Conservation (phyloP, 2,113 vertebrate species). For the Copsychus sechellarum region DNA sequence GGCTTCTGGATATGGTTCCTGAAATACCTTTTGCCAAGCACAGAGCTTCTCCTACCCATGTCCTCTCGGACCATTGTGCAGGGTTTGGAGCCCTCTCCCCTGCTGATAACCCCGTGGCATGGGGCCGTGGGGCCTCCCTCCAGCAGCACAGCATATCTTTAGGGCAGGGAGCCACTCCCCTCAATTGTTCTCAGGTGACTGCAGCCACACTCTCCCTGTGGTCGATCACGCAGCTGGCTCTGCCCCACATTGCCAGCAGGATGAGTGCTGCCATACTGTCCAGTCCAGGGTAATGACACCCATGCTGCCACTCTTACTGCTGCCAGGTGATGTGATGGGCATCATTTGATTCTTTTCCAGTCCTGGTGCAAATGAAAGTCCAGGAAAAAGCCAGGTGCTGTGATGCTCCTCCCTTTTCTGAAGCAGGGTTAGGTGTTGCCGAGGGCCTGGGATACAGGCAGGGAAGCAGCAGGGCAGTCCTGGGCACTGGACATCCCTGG, state of each 20-base stretch:
- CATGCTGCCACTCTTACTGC: not conserved
- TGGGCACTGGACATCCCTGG: accelerated
- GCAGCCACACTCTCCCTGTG: not conserved
- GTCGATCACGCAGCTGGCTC: not conserved
- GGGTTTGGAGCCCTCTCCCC: not conserved
- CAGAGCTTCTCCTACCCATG: not conserved
- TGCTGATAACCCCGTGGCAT: accelerated
- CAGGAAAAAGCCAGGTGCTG: not conserved
- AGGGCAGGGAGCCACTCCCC: not conserved
- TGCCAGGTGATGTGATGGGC: not conserved
- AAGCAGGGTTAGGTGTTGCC: not conserved
- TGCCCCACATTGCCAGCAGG: not conserved
- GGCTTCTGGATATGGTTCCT: not conserved
- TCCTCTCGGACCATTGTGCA: accelerated
- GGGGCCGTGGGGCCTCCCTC: not conserved
- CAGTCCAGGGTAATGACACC: not conserved
- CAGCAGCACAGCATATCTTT: not conserved
- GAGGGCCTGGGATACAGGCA: not conserved
- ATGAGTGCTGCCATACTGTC: not conserved
- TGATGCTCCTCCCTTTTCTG: not conserved
- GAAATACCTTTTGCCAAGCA: not conserved
- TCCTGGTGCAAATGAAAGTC: not conserved
- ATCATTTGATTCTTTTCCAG: not conserved
- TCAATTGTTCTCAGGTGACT: not conserved
- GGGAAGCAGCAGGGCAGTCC: not conserved